phyloP scores from a whole-genome alignment of 2,113 vertebrate species.

The Prinia subflava region DNA sequence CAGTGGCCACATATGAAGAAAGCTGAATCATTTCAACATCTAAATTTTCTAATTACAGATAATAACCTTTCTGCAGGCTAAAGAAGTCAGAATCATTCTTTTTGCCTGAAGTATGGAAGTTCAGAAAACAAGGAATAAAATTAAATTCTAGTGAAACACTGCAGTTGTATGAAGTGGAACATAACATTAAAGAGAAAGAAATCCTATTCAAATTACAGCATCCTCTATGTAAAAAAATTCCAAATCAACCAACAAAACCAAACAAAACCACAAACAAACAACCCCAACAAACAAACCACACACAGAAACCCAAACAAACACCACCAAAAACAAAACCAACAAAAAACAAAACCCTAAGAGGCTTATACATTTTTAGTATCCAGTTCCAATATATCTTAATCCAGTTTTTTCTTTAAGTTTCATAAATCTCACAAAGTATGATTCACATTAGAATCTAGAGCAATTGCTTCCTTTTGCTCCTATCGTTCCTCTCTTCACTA shows the following conservation, averaged over 20 bases:
- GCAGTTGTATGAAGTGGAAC: neutral
- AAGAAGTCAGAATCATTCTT: neutral
- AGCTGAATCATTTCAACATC: neutral
- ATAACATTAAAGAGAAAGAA: neutral
- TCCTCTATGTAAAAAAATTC: neutral
- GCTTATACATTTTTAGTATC: neutral
- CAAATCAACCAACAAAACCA: neutral
- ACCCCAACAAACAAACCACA: neutral
- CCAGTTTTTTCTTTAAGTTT: neutral
- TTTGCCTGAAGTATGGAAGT: neutral
- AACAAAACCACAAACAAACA: neutral
- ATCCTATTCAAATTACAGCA: neutral
- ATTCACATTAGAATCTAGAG: neutral
- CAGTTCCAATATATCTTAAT: neutral
- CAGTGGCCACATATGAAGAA: neutral
- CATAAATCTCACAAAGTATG: neutral
- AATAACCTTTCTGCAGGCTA: neutral
- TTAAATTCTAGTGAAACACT: neutral
- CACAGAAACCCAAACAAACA: neutral
- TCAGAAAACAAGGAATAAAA: neutral
- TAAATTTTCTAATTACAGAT: neutral
- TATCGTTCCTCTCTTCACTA: neutral
- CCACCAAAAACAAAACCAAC: neutral
- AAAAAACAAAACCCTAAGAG: accelerated
- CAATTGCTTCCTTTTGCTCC: neutral